Evolutionary conservation across 1,140 invertebrate genomes (phyloP), one percentile per base, ranked within the genome.

Genomic region (Bombus consobrinus): DNA sequence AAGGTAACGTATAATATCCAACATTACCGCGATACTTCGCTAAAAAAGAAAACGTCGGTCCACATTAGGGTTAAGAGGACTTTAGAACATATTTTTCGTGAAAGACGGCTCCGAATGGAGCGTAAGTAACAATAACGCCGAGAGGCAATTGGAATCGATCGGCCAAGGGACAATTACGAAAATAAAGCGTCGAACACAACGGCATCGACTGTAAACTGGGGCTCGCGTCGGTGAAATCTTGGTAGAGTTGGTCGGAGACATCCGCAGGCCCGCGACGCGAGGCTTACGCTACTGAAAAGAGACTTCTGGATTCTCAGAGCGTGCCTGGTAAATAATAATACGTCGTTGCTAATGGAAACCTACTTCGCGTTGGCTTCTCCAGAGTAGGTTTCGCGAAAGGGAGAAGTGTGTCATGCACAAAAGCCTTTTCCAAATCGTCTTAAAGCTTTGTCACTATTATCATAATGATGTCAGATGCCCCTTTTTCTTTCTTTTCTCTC

Each of bases 381-480:
- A 68, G 73, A 88, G 77, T 88, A 88, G 89, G 89, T 90, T 90
- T 90, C 89, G 43, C 89, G 86, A 90, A 86, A 86, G 86, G 72
- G 77, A 90, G 88, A 90, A 90, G 89, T 90, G 81, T 90, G 89
- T 90, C 89, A 90, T 84, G 89, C 83, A 85, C 89, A 88, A 90
- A 90, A 88, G 89, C 80, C 89, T 86, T 88, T 90, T 90, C 84
- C 89, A 90, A 90, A 90, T 90, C 89, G 89, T 82, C 85, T 90
- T 90, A 90, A 80, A 90, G 78, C 75, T 71, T 76, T 66, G 73
- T 53, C 47, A 75, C 66, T 82, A 81, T 83, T 74, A 83, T 71
- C 73, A 83, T 69, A 76, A 76, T 13, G 34, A 77, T 83, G 80
- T 76, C 71, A 75, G 43, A 81, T 62, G n/a, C 13, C n/a, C 5